These are phyloP conservation scores for Cynocephalus volans DNA, from an alignment of 2,113 vertebrate species.

Conservation along the genomic window DNA sequence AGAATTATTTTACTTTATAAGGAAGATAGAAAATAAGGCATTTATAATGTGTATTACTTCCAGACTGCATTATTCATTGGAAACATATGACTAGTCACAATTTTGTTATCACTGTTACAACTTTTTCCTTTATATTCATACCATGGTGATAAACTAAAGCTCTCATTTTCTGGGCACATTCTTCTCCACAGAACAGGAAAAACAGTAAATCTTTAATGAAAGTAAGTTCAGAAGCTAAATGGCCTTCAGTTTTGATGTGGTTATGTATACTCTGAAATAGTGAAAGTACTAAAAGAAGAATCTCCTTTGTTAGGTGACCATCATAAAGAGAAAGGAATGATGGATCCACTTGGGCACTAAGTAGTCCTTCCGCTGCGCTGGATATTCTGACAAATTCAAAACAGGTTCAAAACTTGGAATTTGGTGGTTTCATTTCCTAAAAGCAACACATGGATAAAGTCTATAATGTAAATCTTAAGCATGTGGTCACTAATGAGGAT, in stretches of 20 bases:
- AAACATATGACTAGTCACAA: not conserved
- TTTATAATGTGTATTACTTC: not conserved
- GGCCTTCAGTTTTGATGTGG: conserved; percentile 11
- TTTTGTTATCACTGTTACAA: conserved; percentile 89
- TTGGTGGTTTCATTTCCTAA: conserved; percentile 91
- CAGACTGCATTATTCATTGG: not conserved
- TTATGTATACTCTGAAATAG: conserved; percentile 92
- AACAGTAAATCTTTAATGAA: conserved; percentile 90
- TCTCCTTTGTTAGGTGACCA: conserved; percentile 82
- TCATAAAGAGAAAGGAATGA: conserved; percentile 91
- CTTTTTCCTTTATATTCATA: conserved; percentile 91
- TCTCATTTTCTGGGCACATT: conserved; percentile 88
- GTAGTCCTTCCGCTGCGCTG: conserved; percentile 91
- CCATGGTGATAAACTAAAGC: conserved; percentile 91
- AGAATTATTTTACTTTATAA: not conserved
- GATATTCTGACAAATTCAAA: conserved; percentile 93
- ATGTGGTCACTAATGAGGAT: conserved; percentile 92
- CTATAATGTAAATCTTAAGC: conserved; percentile 89
- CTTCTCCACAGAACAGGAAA: conserved; percentile 88
- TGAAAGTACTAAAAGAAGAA: conserved; percentile 90
- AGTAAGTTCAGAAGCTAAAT: conserved; percentile 82
- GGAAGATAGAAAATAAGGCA: not conserved
- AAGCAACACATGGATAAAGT: conserved; percentile 90
- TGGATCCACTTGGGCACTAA: conserved; percentile 91
- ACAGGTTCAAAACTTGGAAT: conserved; percentile 92